Evolutionary conservation across 2,113 vertebrate genomes (phyloP).

Genomic region (Pachypanchax playfairii): DNA sequence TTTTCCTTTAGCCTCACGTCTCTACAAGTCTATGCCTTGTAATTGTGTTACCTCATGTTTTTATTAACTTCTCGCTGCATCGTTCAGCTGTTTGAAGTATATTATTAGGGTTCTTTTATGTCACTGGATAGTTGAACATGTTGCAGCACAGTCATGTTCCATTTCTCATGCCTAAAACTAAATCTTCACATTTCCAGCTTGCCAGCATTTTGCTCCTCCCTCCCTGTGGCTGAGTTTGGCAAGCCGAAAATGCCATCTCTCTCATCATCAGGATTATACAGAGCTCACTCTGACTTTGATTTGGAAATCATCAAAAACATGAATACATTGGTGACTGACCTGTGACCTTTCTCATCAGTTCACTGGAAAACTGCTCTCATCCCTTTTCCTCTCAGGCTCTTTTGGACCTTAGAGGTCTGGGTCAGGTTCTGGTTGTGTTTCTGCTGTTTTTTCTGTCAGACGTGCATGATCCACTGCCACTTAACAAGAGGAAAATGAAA

Average conservation of each 20-base stretch:
- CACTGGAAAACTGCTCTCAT: slow-evolving; percentile 45
- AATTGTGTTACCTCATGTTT: slow-evolving; percentile 44
- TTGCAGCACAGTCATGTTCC: slow-evolving; percentile 42
- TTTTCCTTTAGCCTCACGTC: slow-evolving; percentile 11
- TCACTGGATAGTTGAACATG: slow-evolving; percentile 52
- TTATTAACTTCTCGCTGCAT: slow-evolving; percentile 40
- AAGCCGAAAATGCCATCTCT: slow-evolving; percentile 42
- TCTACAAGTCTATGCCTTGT: slow-evolving; percentile 23
- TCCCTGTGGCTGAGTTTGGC: slow-evolving; percentile 43
- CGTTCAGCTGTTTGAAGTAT: slow-evolving; percentile 44
- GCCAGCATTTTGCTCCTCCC: slow-evolving; percentile 36
- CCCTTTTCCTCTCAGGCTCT: slow-evolving; percentile 69
- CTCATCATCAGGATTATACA: slow-evolving; percentile 49
- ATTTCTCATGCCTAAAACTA: slow-evolving; percentile 55
- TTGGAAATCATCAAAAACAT: slow-evolving; percentile 51
- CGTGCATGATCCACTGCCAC: slow-evolving; percentile 67
- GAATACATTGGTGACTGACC: slow-evolving; percentile 45
- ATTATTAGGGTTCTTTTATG: slow-evolving; percentile 47
- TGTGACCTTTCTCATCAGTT: slow-evolving; percentile 64
- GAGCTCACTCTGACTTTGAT: slow-evolving; percentile 47
- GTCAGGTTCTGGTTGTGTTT: slow-evolving; percentile 66
- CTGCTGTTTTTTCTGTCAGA: slow-evolving; percentile 60
- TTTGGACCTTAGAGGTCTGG: slow-evolving; percentile 63
- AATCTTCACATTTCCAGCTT: slow-evolving; percentile 45
- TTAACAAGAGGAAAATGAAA: slow-evolving; percentile 59